Base-by-base conservation (phyloP, 2,888 invertebrate genomes). In the Neria commutata region DNA sequence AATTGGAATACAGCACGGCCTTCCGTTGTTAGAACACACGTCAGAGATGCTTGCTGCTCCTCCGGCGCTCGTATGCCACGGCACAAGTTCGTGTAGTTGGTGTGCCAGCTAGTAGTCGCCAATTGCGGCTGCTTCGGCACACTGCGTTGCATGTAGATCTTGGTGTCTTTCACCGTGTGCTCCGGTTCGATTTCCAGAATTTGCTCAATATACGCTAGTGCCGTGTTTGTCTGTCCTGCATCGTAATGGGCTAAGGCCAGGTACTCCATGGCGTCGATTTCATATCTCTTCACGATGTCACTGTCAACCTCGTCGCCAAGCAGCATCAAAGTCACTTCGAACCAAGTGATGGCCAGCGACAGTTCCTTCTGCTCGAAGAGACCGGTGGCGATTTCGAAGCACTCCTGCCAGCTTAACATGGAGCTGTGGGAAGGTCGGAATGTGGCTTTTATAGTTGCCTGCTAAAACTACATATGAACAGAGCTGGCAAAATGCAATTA, bases 1-100 rank as follows among this genome's bases (percentile, higher is more conserved):
- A 94, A 81, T 57, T 83, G 85, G 17, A 94, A 83, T 76, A 88
- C 91, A 0, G 91, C 89, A 66, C 89, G 86, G 0, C 63, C 56
- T 4, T 58, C 47, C 0, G 52, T 58, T 29, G 72, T 72, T 19
- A 66, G 46, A 24, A 63, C 66, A 17, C 75, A 76, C 3, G 14
- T 50, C 0, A 72, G 17, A 0, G 60, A 25, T 0, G 8, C 49
- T 2, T 33, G 19, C 1, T 0, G 42, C 3, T 42, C 8, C 5
- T 65, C 60, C 0, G 67, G 57, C 3, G 60, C 8, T 24, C 26
- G 57, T 5, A 47, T 59, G 6, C 75, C 76, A 58, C 67, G 72
- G 46, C 75, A 76, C 0, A 77, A 53, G 0, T 56, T 51, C 0
- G 65, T 61, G 16, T 64, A 76, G 50, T 70, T 69, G 2, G 17